Base-by-base conservation (phyloP, 2,113 vertebrate species). In the Ibidorhyncha struthersii region DNA sequence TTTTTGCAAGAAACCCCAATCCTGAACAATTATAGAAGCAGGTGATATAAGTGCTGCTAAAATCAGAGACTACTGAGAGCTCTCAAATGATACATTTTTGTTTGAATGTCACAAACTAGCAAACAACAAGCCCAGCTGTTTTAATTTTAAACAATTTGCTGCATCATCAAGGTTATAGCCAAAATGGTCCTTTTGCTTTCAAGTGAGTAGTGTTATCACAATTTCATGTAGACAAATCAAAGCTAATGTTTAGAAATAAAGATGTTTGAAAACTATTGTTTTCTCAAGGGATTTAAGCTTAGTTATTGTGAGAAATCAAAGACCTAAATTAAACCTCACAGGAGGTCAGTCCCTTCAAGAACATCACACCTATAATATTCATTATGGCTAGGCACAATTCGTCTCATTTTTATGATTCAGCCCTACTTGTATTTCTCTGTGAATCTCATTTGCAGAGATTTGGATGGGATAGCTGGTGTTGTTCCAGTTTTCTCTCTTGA, bases 1-100 rank as follows among this genome's bases (percentile, higher is more conserved):
- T 96, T 98, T 97, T 97, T 95, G 61, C 66, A 87, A 82, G 96
- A 93, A 95, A 92, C 0, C 43, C 21, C 21, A 69, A 34, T 13
- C 65, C 85, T 87, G 71, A 97, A 97, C 96, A 97, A 89, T 98
- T 98, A 97, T 53, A 95, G 92, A 93, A 90, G 89, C 94, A 96
- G 96, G 91, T 93, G 96, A 96, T 97, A 62, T 50, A 72, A 91
- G 78, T 95, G 89, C 82, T 93, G 89, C 86, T 98, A 79, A 86
- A 92, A 94, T 92, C 90, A 95, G 90, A 87, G 86, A 30, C 74
- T 86, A n/a, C 77, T 29, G 72, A 73, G 66, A 67, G 62, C 65
- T 89, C 67, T 69, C 82, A 82, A 95, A 96, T 96, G 62, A 77
- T 55, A 43, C 63, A 78, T 93, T 96, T 93, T 59, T 88, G 40